phyloP scores from a whole-genome alignment of 92 coral and sea anemone species.

The Virgularia gustaviana region DNA sequence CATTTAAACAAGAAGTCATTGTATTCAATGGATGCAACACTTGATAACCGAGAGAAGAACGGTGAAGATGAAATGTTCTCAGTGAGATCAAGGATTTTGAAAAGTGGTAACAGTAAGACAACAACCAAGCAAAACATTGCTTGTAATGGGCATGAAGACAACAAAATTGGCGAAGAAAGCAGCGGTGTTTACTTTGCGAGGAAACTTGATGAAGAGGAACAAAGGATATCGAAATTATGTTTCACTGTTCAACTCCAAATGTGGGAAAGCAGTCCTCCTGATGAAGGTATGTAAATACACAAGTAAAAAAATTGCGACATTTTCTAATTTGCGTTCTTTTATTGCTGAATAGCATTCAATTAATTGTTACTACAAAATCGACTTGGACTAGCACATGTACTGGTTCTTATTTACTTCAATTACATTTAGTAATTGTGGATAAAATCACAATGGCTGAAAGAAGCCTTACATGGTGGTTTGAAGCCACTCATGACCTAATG shows the following conservation, averaged over 20 bases:
- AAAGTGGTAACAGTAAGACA: slow-evolving; percentile 8
- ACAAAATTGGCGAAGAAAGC: slow-evolving; percentile 36
- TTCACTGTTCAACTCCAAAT: slow-evolving; percentile 34
- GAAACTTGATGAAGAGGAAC: slow-evolving; percentile 37
- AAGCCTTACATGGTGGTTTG: no score
- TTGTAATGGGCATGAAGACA: slow-evolving; percentile 30
- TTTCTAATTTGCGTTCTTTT: neutral
- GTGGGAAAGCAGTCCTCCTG: slow-evolving; percentile 43
- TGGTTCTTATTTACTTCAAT: no score
- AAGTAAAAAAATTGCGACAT: neutral
- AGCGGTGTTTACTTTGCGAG: slow-evolving; percentile 27
- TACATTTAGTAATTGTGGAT: no score
- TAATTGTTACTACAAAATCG: no score
- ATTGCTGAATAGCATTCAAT: neutral
- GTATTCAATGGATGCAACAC: slow-evolving; percentile 10
- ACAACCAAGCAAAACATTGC: neutral
- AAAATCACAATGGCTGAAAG: no score
- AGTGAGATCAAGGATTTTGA: slow-evolving; percentile 35
- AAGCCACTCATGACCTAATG: no score
- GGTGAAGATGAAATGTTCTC: slow-evolving; percentile 25
- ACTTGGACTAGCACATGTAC: no score
- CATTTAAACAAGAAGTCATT: slow-evolving; percentile 18
- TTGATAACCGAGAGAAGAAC: neutral
- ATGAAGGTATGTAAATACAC: slow-evolving; percentile 15
- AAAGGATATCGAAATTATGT: slow-evolving; percentile 37